Base-by-base conservation (phyloP, 2,113 vertebrate genomes). In the Zapornia atra region DNA sequence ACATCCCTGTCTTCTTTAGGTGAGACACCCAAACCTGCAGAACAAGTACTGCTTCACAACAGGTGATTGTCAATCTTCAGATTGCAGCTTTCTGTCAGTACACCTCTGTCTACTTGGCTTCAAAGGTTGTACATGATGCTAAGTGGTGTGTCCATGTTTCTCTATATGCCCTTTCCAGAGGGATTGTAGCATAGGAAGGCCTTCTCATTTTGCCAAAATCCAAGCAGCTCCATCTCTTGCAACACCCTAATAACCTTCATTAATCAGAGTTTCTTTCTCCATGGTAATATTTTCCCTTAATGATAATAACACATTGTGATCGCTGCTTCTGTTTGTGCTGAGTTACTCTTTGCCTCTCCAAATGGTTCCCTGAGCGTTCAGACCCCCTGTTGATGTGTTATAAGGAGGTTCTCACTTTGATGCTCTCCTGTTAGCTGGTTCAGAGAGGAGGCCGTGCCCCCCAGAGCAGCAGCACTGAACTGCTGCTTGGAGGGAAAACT, bases 291-390 rank as follows among this genome's bases (percentile, higher is more conserved):
- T 70, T 84, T 69, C 28, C 12, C 64, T 76, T 78, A 19, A 46
- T 64, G 15, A 20, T 0, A 7, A 6, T 57, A 70, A 38, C 26
- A 6, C 18, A 1, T 33, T 6, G 0, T 18, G 46, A 34, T 66
- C 15, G 5, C 69, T 51, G 76, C 63, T 76, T 56, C 79, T 70
- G 38, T 65, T 60, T 53, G 66, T 53, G 53, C 83, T 33, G 72
- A 75, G 61, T 11, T 85, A 70, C 51, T 26, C 26, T 53, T 61
- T 59, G n/a, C 17, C 70, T 76, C 9, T 2, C 3, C 1, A 26
- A 54, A 17, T 31, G 34, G 16, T 42, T 15, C 64, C 63, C 4
- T 71, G 90, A 34, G 70, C 3, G 0, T 15, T 70, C 63, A 70
- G 72, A 9, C 64, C 33, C 48, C 5, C 3, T 12, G 3, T n/a